phyloP scores from a whole-genome alignment of 2,113 vertebrate genomes.

The Ophiodon elongatus region DNA sequence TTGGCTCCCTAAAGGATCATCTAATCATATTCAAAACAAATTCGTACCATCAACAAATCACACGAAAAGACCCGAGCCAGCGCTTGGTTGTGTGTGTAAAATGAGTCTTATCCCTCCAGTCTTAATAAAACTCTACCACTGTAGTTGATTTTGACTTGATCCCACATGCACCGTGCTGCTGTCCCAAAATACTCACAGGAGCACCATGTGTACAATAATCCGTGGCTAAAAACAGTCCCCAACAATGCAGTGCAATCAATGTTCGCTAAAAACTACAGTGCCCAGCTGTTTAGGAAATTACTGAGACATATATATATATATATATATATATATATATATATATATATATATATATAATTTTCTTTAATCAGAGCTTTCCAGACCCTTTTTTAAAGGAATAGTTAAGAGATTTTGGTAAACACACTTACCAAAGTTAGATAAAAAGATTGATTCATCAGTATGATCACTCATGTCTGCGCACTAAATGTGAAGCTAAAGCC shows the following conservation, averaged over 20 bases:
- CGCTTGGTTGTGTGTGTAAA: not conserved
- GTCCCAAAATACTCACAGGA: not conserved
- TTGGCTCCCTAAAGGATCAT: slow-evolving; percentile 28
- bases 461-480: not conserved
- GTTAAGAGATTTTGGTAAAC: not conserved
- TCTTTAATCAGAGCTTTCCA: too few species aligned
- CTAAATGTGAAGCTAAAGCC: not conserved
- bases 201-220: slow-evolving; percentile 5
- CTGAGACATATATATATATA: not conserved
- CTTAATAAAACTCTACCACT: not conserved
- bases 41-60: not conserved
- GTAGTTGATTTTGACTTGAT: not conserved
- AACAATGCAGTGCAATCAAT: not conserved
- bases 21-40: slow-evolving; percentile 18
- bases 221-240: not conserved
- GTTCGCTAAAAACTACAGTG: not conserved
- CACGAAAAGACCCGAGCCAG: slow-evolving; percentile 8
- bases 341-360: too few species aligned
- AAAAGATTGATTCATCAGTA: not conserved
- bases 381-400: not conserved
- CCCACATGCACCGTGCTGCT: not conserved
- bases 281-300: not conserved
- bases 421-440: not conserved
- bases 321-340: too few species aligned
- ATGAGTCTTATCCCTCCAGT: not conserved